Conservation (phyloP, 2,888 invertebrate species). For the Archips xylosteana region DNA sequence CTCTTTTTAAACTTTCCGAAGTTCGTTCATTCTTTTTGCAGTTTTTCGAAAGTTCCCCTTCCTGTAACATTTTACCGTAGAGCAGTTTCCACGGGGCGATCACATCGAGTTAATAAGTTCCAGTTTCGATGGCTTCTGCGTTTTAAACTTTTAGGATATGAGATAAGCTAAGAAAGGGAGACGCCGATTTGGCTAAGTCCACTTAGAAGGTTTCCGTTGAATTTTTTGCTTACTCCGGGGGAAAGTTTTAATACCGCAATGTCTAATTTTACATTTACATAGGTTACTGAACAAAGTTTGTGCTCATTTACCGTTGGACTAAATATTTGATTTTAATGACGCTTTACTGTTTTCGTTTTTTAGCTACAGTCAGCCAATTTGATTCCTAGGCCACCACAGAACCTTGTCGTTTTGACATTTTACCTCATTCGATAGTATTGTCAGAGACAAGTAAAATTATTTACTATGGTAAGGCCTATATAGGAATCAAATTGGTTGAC, state of each 20-base stretch:
- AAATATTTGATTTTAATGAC: neutral
- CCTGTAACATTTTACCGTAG: constrained; percentile 83
- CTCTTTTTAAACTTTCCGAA: constrained; percentile 77
- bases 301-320: neutral
- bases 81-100: constrained; percentile 80
- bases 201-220: constrained; percentile 67
- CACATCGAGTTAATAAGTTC: constrained; percentile 86
- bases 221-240: constrained; percentile 61
- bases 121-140: constrained; percentile 82
- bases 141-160: constrained; percentile 85
- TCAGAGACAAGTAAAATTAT: too few species aligned
- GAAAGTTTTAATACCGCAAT: constrained; percentile 39
- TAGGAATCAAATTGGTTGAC: too few species aligned
- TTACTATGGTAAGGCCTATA: too few species aligned
- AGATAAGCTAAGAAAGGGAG: constrained; percentile 83
- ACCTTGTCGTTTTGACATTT: too few species aligned
- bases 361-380: too few species aligned
- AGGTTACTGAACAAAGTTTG: constrained; percentile 18
- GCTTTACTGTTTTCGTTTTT: neutral
- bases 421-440: too few species aligned
- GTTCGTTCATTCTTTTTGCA: constrained; percentile 73
- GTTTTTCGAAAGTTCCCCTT: constrained; percentile 78
- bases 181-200: constrained; percentile 81
- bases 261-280: constrained; percentile 34
- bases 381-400: too few species aligned